A percentile compares a stretch with the other conserved stretches of the same genome.
phyloP scores from a whole-genome alignment of 2,113 vertebrate species.

The Gulo gulo region DNA sequence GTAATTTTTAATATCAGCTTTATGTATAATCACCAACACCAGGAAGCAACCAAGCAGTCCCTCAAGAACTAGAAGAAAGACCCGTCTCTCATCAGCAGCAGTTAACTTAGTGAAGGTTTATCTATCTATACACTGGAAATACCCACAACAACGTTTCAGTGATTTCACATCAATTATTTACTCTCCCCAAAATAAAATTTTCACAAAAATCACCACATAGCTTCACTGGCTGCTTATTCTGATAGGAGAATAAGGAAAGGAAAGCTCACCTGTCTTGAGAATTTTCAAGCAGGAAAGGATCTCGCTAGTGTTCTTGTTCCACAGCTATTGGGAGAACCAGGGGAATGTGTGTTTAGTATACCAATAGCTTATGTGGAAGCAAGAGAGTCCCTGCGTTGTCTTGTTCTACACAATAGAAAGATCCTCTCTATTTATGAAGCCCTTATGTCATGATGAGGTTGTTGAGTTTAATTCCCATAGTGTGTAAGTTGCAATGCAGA shows the following conservation, averaged over 20 bases:
- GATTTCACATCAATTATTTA: neutral
- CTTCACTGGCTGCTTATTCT: neutral
- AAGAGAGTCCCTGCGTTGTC: neutral
- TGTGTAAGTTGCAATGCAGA: neutral
- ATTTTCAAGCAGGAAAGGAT: neutral
- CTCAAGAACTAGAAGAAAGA: neutral
- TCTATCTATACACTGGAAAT: neutral
- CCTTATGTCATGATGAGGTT: neutral
- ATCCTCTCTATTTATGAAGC: constrained; percentile 18
- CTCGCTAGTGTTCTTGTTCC: neutral
- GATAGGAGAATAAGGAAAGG: neutral
- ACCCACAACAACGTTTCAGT: neutral
- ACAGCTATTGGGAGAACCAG: neutral
- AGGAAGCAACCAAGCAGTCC: neutral
- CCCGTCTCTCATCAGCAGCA: neutral
- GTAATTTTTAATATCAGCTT: neutral
- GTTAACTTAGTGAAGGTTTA: neutral
- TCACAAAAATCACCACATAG: neutral
- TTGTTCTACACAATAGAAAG: neutral
- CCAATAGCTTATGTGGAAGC: constrained; percentile 13
- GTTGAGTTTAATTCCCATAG: neutral
- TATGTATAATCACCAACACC: neutral
- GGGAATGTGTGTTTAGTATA: constrained; percentile 5
- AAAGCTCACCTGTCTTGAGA: neutral
- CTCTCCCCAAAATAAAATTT: neutral